phyloP scores from a whole-genome alignment of 2,113 vertebrate genomes.

The Naja naja region DNA sequence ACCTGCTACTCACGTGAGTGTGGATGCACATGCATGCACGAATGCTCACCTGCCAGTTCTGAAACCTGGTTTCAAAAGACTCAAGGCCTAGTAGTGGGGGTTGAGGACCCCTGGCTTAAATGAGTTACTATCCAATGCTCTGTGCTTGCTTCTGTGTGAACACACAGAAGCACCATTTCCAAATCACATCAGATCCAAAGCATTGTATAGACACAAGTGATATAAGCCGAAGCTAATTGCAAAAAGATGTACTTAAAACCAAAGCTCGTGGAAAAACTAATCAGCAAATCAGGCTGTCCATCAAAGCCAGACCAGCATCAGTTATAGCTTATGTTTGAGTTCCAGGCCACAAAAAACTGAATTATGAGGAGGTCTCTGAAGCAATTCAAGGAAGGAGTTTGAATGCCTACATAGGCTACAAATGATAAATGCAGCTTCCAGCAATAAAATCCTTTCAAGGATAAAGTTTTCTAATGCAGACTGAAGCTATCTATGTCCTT shows the following conservation, averaged over 20 bases:
- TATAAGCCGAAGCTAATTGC: neutral
- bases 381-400: neutral
- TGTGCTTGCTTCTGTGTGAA: neutral
- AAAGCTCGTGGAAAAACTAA: neutral
- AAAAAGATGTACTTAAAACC: neutral
- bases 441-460: neutral
- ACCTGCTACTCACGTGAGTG: neutral
- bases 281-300: neutral
- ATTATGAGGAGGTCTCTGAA: neutral
- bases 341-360: neutral
- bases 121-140: neutral
- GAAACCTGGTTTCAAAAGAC: neutral
- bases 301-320: neutral
- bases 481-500: neutral
- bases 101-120: neutral
- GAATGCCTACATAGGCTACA: neutral
- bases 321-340: neutral
- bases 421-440: neutral
- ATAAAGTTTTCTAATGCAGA: neutral
- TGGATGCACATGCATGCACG: neutral
- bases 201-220: neutral
- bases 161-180: neutral
- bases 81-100: neutral
- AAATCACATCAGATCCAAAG: neutral
- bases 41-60: fast-evolving